Conservation (phyloP, 1,140 invertebrate genomes). For the Copidosoma floridanum region DNA sequence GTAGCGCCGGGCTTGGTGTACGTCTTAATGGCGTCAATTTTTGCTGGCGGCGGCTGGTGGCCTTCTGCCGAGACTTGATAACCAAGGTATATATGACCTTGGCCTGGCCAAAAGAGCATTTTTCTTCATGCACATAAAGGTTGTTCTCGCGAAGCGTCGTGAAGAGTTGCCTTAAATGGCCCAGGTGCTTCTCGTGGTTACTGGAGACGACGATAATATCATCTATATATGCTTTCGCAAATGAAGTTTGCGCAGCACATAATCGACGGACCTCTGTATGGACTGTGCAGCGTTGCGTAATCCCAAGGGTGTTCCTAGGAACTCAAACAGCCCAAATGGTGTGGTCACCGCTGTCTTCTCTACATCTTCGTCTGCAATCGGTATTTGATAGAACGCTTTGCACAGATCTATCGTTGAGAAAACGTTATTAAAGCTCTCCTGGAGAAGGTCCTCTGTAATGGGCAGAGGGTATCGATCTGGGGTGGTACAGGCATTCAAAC, state of each 20-base stretch:
- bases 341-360: slow-evolving; percentile 32
- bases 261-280: slow-evolving; percentile 36
- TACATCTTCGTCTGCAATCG: slow-evolving; percentile 18
- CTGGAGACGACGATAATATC: slow-evolving; percentile 35
- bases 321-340: slow-evolving; percentile 21
- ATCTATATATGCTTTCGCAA: slow-evolving; percentile 36
- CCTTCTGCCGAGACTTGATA: slow-evolving; percentile 32
- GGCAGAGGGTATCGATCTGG: no score
- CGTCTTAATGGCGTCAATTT: slow-evolving; percentile 21
- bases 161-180: slow-evolving; percentile 31
- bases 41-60: slow-evolving; percentile 25
- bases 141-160: slow-evolving; percentile 13
- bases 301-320: slow-evolving; percentile 35
- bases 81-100: slow-evolving; percentile 40
- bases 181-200: slow-evolving; percentile 28
- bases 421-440: no score
- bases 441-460: no score
- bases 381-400: neutral
- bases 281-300: slow-evolving; percentile 22
- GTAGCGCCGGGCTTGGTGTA: slow-evolving; percentile 29
- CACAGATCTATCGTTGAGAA: no score
- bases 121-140: slow-evolving; percentile 16
- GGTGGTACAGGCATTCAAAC: no score
- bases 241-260: slow-evolving; percentile 40
- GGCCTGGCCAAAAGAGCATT: slow-evolving; percentile 32